These are phyloP conservation scores for Calameuta filiformis DNA, from an alignment of 2,888 invertebrate species.

Conservation along the genomic window DNA sequence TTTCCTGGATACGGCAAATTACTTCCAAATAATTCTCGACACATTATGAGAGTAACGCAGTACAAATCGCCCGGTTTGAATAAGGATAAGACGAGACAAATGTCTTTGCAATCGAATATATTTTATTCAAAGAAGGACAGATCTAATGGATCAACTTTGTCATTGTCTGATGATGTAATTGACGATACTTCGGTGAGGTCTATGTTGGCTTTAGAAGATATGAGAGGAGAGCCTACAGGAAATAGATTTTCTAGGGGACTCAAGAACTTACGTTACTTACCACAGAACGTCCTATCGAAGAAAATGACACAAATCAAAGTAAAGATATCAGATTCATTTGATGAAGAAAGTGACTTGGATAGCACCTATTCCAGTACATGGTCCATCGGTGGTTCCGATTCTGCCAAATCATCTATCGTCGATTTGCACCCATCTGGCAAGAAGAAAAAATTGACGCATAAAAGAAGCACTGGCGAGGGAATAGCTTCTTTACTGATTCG, in stretches of 20 bases:
- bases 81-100: conserved; percentile 18
- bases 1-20: conserved; percentile 41
- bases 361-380: conserved; percentile 43
- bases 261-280: conserved; percentile 73
- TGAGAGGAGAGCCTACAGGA: conserved; percentile 68
- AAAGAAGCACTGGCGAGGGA: conserved; percentile 69
- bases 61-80: conserved; percentile 22
- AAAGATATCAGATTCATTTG: conserved; percentile 68
- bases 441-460: conserved; percentile 45
- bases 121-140: neutral
- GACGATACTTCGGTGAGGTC: conserved; percentile 59
- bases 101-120: conserved; percentile 26
- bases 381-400: conserved; percentile 45
- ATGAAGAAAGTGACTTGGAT: conserved; percentile 67
- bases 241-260: conserved; percentile 70
- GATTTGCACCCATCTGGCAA: conserved; percentile 38
- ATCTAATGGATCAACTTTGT: conserved; percentile 41
- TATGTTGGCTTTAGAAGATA: conserved; percentile 72
- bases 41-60: conserved; percentile 36
- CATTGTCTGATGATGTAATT: conserved; percentile 55
- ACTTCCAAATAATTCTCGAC: conserved; percentile 24
- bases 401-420: conserved; percentile 41
- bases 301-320: conserved; percentile 73
- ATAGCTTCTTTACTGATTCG: conserved; percentile 77
- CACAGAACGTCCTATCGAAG: conserved; percentile 72